Base-by-base conservation (phyloP, 2,797 vertebrate species). In the Diceros bicornis region DNA sequence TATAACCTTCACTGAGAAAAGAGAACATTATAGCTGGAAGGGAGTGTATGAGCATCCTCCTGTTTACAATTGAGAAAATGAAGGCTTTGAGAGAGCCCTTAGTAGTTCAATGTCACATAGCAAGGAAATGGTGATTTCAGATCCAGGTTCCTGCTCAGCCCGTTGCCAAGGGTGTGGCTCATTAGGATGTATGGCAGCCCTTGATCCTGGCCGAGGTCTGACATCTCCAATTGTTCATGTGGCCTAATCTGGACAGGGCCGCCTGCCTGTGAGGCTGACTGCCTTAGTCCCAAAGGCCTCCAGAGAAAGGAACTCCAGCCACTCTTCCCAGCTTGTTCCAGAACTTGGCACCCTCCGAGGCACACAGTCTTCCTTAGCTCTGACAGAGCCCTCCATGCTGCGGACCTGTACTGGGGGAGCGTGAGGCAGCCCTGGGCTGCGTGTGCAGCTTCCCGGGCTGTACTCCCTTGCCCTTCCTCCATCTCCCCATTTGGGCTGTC, bases 91-190 rank as follows among this genome's bases (percentile, higher is more conserved):
- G 11, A 82, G 17, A 11, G 41, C 4, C 20, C 7, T 57, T 52
- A 5, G 9, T 17, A 29, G n/a, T 75, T 25, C 52, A 44, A 0
- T 41, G 41, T 37, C 47, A 41, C 1, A 11, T n/a, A 32, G 18
- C 32, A 47, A 84, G 57, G 47, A 74, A 55, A 29, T 10, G 16
- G 17, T 59, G n/a, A 37, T n/a, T 81, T 94, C 12, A 62, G 71
- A n/a, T n/a, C 23, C n/a, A 68, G 5, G 7, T 57, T 94, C 59
- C 25, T 25, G 14, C 71, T 62, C 23, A 17, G 71, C 16, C 13
- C 12, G 0, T 6, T 8, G 66, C 34, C 61, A 25, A 1, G 0
- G 0, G 21, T n/a, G 32, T 14, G 2, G 20, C 55, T 81, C 29
- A 5, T 25, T 47, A 32, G 83, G 62, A 11, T 13, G 7, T 4